A percentile compares a stretch with the other conserved stretches of the same genome.
These are phyloP conservation scores for Musca domestica DNA, from an alignment of 1,140 invertebrate genomes.

Conservation along the genomic window DNA sequence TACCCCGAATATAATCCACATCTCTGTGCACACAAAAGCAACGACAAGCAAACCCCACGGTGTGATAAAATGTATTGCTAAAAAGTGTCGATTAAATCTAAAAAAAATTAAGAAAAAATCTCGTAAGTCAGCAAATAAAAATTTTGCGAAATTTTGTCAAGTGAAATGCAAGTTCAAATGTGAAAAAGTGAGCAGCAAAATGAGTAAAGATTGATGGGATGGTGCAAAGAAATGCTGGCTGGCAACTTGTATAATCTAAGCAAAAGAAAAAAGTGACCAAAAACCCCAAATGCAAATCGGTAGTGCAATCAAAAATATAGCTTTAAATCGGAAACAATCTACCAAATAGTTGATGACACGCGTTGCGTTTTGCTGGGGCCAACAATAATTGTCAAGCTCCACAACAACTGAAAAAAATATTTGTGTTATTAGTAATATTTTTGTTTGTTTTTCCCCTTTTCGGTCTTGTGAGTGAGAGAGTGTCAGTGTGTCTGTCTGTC, in stretches of 20 bases:
- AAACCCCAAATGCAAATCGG: too few species aligned
- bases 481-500: too few species aligned
- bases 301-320: too few species aligned
- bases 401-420: too few species aligned
- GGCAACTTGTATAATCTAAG: background rate
- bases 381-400: background rate
- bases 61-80: constrained; percentile 10
- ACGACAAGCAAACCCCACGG: background rate
- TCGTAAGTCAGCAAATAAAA: background rate
- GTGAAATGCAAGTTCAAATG: background rate
- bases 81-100: constrained; percentile 1
- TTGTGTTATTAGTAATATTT: too few species aligned
- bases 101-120: background rate
- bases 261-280: background rate
- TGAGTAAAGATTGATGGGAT: background rate
- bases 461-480: too few species aligned
- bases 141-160: background rate
- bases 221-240: background rate
- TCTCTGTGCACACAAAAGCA: background rate
- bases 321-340: too few species aligned
- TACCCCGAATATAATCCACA: background rate
- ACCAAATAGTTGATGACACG: too few species aligned
- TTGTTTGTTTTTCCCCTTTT: too few species aligned
- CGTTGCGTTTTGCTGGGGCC: too few species aligned
- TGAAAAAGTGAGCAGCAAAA: background rate